These are phyloP conservation scores for Ischnura elegans DNA, from an alignment of 2,888 invertebrate genomes.

Conservation along the genomic window DNA sequence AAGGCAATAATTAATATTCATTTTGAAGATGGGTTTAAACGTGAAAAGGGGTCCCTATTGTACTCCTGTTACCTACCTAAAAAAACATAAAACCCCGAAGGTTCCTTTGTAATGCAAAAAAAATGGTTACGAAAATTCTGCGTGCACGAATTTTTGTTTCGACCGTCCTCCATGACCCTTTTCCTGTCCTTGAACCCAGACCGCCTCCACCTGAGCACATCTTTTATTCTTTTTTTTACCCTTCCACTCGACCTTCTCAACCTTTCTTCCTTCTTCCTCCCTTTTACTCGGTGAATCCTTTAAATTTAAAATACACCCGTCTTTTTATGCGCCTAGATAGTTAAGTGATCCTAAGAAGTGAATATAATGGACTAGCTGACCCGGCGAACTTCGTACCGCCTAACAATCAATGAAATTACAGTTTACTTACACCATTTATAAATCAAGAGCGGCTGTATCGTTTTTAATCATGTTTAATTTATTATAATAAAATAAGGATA, in stretches of 20 bases:
- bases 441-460: too few species aligned
- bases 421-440: too few species aligned
- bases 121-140: conserved; percentile 3
- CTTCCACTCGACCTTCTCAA: background rate
- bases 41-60: background rate
- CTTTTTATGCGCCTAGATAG: too few species aligned
- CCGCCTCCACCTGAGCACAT: background rate
- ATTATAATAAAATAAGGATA: too few species aligned
- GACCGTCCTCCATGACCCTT: background rate
- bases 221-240: background rate
- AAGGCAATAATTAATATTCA: conserved; percentile 19
- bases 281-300: too few species aligned
- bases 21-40: conserved; percentile 30
- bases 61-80: background rate
- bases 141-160: background rate
- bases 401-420: too few species aligned
- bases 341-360: too few species aligned
- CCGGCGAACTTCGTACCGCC: too few species aligned
- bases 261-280: background rate
- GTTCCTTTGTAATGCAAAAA: background rate
- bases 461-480: too few species aligned
- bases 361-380: too few species aligned
- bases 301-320: too few species aligned
- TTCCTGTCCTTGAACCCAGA: background rate
- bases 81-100: background rate